These are phyloP conservation scores for Oostethus manadensis DNA, from an alignment of 2,113 vertebrate species.

Conservation along the genomic window DNA sequence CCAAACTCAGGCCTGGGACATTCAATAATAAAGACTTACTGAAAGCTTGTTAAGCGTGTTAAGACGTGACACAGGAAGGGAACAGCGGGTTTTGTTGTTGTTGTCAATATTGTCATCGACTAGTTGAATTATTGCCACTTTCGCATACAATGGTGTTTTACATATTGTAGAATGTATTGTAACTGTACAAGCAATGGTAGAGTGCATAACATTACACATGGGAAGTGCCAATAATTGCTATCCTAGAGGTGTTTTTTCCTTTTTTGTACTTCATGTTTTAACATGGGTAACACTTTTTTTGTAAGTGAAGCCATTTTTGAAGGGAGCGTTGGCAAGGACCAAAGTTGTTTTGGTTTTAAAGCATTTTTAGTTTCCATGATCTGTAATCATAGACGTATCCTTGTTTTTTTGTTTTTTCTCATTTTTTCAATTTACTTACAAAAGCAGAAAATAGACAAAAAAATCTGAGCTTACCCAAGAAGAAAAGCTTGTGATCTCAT, in stretches of 20 bases:
- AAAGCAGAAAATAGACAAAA: slow-evolving; percentile 69
- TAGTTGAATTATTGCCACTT: slow-evolving; percentile 74
- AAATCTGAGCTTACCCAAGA: slow-evolving; percentile 74
- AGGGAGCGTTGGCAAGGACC: slow-evolving; percentile 78
- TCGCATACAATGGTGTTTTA: slow-evolving; percentile 71
- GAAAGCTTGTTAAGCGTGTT: slow-evolving; percentile 64
- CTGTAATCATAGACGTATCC: slow-evolving; percentile 75
- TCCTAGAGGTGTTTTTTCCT: slow-evolving; percentile 62
- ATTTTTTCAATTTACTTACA: slow-evolving; percentile 65
- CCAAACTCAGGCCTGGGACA: slow-evolving; percentile 77
- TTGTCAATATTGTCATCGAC: slow-evolving; percentile 59
- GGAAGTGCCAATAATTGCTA: slow-evolving; percentile 77
- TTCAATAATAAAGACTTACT: slow-evolving; percentile 64
- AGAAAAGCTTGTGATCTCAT: slow-evolving; percentile 90
- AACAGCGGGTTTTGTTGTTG: slow-evolving; percentile 58
- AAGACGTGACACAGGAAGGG: slow-evolving; percentile 71
- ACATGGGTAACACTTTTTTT: slow-evolving; percentile 58
- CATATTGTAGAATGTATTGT: slow-evolving; percentile 75
- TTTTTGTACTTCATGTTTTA: slow-evolving; percentile 76
- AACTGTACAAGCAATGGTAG: slow-evolving; percentile 69
- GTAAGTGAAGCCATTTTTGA: slow-evolving; percentile 73
- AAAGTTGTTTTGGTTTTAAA: slow-evolving; percentile 70
- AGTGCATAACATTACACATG: slow-evolving; percentile 70
- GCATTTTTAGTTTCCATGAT: slow-evolving; percentile 70
- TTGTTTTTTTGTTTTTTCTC: slow-evolving; percentile 47